Evolutionary conservation across 1,140 invertebrate species (phyloP), one percentile per base, ranked within the genome.

Genomic region (Eulimnadia texana): DNA sequence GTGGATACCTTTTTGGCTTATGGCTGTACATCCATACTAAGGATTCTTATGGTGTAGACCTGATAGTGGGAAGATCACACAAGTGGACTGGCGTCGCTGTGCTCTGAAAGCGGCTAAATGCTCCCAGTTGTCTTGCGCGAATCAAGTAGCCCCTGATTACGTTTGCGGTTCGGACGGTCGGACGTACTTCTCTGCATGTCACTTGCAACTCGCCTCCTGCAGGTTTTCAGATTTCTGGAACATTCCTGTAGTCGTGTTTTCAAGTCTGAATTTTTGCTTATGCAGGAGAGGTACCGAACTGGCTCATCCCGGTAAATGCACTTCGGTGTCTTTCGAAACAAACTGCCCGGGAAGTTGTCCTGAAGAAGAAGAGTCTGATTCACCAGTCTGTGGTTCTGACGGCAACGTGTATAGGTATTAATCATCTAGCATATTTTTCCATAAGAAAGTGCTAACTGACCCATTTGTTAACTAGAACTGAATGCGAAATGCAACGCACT

Each of bases 401-500:
- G 88, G 90, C 66, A 90, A 90, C 69, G 89, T 90, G 63, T 96
- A 95, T 73, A 82, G 79, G 81, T 91, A 80, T 11, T n/a, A 64
- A 72, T 19, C 50, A 24, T 20, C 49, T 55, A 22, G n/a, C n/a
- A n/a, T n/a, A 27, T 20, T 3, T 22, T 58, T 29, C n/a, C 33
- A 53, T 58, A 53, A 53, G 33, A 42, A 13, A 58, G 6, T 3
- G 27, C 2, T 42, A 6, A 6, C 33, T 42, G 6, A 16, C 33
- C 33, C 33, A 42, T 42, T 16, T 59, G 52, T 6, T 22, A 51
- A 75, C 66, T 70, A 86, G 84, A 66, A 93, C 90, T 3, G 79
- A 85, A 68, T 97, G 93, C 70, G 88, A 93, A 68, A 81, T 96
- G 70, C 85, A 83, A 69, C 81, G 79, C 59, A 75, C 83, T 58